Percentiles rank a stretch among this genome's conserved stretches.
These are phyloP conservation scores for Galemys pyrenaicus DNA, from an alignment of 2,113 vertebrate genomes.

Conservation along the genomic window DNA sequence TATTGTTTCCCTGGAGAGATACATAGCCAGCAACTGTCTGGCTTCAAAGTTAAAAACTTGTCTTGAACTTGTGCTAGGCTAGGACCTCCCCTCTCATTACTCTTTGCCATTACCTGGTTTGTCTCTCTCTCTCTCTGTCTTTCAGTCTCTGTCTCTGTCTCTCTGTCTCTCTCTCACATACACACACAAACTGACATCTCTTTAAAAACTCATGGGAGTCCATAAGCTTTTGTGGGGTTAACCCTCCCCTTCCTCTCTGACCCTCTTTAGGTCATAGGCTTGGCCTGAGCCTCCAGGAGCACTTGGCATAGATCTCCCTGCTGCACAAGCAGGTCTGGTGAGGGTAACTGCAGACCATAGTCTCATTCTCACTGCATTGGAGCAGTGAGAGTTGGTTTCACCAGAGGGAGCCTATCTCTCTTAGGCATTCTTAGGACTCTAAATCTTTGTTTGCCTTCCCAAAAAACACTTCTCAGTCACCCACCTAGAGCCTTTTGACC, in stretches of 20 bases:
- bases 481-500: not conserved
- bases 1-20: slow-evolving; percentile 29
- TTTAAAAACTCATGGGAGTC: not conserved
- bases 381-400: slow-evolving; percentile 27
- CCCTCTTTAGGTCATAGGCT: not conserved
- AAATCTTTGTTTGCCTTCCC: not conserved
- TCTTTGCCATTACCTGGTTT: not conserved
- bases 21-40: not conserved
- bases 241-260: not conserved
- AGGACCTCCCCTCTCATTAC: not conserved
- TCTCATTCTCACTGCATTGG: not conserved
- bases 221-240: not conserved
- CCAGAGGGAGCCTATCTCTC: not conserved
- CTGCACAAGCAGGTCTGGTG: not conserved
- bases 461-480: not conserved
- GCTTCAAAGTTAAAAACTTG: not conserved
- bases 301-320: not conserved
- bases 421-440: not conserved
- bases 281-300: not conserved
- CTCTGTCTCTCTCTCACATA: not conserved
- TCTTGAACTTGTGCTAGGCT: not conserved
- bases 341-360: not conserved
- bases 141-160: not conserved
- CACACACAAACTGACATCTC: not conserved
- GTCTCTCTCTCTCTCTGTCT: not conserved